Evolutionary conservation across 2,797 vertebrate genomes (phyloP).

Genomic region (Periophthalmus magnuspinnatus): DNA sequence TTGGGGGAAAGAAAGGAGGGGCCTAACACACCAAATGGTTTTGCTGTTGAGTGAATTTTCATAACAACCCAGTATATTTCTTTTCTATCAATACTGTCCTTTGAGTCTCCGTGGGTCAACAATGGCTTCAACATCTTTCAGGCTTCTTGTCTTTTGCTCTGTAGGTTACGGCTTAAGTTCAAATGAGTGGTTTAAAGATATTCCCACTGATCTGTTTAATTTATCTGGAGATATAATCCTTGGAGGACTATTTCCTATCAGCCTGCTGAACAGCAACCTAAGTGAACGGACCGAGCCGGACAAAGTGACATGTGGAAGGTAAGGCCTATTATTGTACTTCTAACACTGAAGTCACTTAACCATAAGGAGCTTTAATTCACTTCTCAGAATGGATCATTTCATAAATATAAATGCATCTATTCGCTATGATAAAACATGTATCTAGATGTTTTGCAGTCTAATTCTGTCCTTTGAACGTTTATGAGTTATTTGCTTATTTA

Average conservation of each 20-base stretch:
- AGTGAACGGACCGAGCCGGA: slow-evolving; percentile 57
- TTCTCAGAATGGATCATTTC: background rate
- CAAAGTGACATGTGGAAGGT: slow-evolving; percentile 71
- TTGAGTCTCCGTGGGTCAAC: background rate
- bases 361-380: background rate
- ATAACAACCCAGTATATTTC: slow-evolving; percentile 26
- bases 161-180: slow-evolving; percentile 9
- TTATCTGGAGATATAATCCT: slow-evolving; percentile 74
- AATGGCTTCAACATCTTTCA: slow-evolving; percentile 51
- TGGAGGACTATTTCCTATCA: slow-evolving; percentile 79
- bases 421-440: background rate
- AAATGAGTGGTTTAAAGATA: slow-evolving; percentile 69
- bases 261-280: slow-evolving; percentile 61
- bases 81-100: background rate
- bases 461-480: background rate
- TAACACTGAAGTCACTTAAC: too few relatives aligned
- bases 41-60: slow-evolving; percentile 33
- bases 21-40: background rate
- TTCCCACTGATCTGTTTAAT: slow-evolving; percentile 72
- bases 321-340: slow-evolving; percentile 1
- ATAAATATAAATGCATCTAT: background rate
- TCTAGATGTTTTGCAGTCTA: background rate
- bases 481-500: background rate
- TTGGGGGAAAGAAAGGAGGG: slow-evolving; percentile 4
- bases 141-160: slow-evolving; percentile 59